Evolutionary conservation across 1,140 invertebrate genomes (phyloP), one percentile per base, ranked within the genome.

Genomic region (Cheumatopsyche charites): DNA sequence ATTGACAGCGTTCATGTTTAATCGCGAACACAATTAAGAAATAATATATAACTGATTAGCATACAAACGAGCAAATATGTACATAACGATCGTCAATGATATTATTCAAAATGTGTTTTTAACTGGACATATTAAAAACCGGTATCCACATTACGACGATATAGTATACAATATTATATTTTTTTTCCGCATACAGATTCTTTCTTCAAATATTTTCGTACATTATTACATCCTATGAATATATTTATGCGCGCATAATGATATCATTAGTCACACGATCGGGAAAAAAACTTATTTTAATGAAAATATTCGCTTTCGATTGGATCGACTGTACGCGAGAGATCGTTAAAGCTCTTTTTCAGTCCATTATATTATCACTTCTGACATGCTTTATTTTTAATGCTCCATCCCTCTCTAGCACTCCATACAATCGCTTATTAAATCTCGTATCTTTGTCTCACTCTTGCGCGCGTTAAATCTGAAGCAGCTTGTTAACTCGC

Each of bases 271-370:
- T 36, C 29, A 36, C 29, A 36, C 29, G 29, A 36, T 36, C 9
- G 9, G 3, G 11, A 42, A 43, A 41, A 63, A 63, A 63, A 17
- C n/a, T n/a, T 42, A 42, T 21, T 63, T 12, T 15, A 42, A 21
- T 3, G 13, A 63, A 42, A 6, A n/a, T 47, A 47, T 29, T 23
- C 63, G 23, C 43, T 47, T 66, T 21, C 72, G 15, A 23, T 47
- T 70, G 4, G 65, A 47, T 49, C 25, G 45, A 73, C 58, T 67
- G 73, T 74, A 71, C 65, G 17, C 29, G 58, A 45, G 47, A 71
- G 68, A 62, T 74, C 69, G 73, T 71, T 74, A 74, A 73, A 74
- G 65, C 63, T 70, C 55, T 71, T 71, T 74, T 74, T 66, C 73
- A 70, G 71, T 67, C 66, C 73, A 71, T 71, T 74, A 74, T 71